A percentile compares a stretch with the other conserved stretches of the same genome.
Conservation (phyloP, 2,797 vertebrate species). For the Lates japonicus region DNA sequence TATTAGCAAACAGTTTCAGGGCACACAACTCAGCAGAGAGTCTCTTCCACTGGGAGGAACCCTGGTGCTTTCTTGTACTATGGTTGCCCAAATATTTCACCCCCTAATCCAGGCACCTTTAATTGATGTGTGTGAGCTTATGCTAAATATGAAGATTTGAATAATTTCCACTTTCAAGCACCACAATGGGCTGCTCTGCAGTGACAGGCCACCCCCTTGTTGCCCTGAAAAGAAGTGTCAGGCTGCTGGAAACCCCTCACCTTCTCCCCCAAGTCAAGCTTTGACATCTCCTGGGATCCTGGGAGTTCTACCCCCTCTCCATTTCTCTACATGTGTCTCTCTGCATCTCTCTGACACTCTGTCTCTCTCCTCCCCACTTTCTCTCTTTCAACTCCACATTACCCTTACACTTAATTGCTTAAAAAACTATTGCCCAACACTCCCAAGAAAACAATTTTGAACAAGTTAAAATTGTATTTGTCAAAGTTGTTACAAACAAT, state of each 20-base stretch:
- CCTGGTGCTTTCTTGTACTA: neutral
- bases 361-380: too few relatives aligned
- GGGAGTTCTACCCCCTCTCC: neutral
- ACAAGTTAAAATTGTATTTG: neutral
- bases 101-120: neutral
- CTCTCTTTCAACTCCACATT: too few relatives aligned
- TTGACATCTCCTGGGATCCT: neutral
- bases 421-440: too few relatives aligned
- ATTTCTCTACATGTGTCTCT: neutral
- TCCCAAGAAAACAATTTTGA: too few relatives aligned
- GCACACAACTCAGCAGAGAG: neutral
- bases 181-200: slow-evolving; percentile 70
- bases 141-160: slow-evolving; percentile 86
- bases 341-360: too few relatives aligned
- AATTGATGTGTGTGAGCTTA: slow-evolving; percentile 77
- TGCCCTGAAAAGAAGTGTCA: slow-evolving; percentile 31
- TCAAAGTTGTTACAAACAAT: too few relatives aligned
- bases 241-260: neutral
- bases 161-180: slow-evolving; percentile 78
- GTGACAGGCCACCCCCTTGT: slow-evolving; percentile 74
- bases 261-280: neutral
- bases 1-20: too few relatives aligned
- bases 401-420: too few relatives aligned
- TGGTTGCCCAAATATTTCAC: neutral
- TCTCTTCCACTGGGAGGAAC: neutral